Evolutionary conservation across 1,140 invertebrate genomes (phyloP).

Genomic region (Heterodera carotae): DNA sequence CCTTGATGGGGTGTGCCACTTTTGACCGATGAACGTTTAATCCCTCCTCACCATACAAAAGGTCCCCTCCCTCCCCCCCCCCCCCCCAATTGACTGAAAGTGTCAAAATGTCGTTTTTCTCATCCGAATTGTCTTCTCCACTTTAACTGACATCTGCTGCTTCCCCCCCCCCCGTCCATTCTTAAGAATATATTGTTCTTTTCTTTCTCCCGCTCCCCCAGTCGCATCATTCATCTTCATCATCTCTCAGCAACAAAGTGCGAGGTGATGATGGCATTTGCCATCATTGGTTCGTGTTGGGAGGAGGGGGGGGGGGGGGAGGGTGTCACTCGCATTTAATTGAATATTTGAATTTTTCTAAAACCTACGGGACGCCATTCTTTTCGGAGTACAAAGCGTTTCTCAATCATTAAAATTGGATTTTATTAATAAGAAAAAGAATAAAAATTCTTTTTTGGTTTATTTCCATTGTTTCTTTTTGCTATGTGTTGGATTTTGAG

Average conservation of each 20-base stretch:
- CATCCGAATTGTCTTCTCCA: background rate
- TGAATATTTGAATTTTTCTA: background rate
- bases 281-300: background rate
- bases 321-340: background rate
- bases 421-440: no score
- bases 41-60: constrained; percentile 4
- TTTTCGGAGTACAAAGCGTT: no score
- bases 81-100: background rate
- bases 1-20: background rate
- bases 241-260: background rate
- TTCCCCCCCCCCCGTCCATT: no score
- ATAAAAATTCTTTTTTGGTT: background rate
- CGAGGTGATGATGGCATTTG: background rate
- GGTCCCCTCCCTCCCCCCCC: background rate
- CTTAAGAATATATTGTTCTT: background rate
- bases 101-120: constrained; percentile 8
- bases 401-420: no score
- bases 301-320: no score
- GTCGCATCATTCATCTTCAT: background rate
- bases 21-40: constrained; percentile 16
- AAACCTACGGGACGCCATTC: background rate
- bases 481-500: background rate
- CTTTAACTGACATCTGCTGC: background rate
- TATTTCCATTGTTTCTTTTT: background rate
- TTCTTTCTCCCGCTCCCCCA: background rate